Percentiles rank a stretch among this genome's conserved stretches.
Conservation (phyloP, 2,797 vertebrate genomes). For the Hirundo rustica region DNA sequence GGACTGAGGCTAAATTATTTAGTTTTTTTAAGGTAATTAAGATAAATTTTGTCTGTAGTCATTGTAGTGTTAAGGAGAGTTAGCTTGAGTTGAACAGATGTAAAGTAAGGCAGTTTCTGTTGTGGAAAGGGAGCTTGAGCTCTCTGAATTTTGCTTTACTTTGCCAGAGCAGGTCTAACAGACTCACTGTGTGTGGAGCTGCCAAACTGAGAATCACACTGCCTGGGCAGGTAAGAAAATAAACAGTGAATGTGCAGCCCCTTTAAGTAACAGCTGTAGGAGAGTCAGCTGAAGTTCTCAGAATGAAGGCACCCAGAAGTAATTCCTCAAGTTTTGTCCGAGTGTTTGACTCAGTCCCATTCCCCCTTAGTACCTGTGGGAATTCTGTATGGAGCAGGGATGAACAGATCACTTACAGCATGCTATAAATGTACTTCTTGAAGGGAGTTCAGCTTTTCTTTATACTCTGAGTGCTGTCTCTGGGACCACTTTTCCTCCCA, state of each 20-base stretch:
- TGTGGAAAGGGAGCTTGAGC: neutral
- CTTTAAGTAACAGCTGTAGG: neutral
- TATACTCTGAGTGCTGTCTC: neutral
- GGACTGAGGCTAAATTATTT: neutral
- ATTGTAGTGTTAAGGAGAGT: neutral
- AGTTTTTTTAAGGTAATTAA: neutral
- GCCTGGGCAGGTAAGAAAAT: neutral
- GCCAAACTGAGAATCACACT: neutral
- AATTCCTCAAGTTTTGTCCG: neutral
- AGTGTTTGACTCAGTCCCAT: neutral
- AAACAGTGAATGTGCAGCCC: neutral
- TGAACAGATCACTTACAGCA: neutral
- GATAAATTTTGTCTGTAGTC: neutral
- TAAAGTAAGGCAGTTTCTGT: neutral
- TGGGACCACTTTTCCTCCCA: neutral
- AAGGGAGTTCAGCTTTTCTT: neutral
- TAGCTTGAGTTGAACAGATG: neutral
- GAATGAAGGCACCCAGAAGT: neutral
- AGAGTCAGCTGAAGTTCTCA: neutral
- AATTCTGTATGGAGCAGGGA: neutral
- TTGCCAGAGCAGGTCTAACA: neutral
- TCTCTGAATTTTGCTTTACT: neutral
- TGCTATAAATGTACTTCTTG: neutral
- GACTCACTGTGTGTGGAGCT: neutral
- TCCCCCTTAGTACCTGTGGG: neutral